These are phyloP conservation scores for Perccottus glenii DNA, from an alignment of 2,113 vertebrate genomes.

Conservation along the genomic window DNA sequence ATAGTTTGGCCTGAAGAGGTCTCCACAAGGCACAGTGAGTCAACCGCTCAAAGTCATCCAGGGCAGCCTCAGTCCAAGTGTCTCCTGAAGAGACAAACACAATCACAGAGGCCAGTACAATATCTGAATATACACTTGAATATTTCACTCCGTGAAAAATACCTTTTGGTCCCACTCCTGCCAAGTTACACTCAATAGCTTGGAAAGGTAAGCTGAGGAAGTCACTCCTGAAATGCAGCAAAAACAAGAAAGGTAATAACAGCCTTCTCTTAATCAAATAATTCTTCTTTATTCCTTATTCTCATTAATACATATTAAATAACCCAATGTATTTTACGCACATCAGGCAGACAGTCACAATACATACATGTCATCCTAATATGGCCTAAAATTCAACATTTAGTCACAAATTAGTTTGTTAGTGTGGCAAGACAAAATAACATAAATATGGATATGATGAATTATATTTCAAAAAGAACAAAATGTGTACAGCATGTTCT, in stretches of 20 bases:
- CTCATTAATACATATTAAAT: too few species aligned
- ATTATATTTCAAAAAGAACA: too few species aligned
- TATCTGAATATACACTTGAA: neutral
- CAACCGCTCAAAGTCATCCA: conserved; percentile 86
- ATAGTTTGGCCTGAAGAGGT: conserved; percentile 86
- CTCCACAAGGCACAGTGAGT: conserved; percentile 85
- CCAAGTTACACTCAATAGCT: conserved; percentile 91
- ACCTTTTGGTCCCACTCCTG: conserved; percentile 84
- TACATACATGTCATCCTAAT: too few species aligned
- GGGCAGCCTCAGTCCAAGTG: conserved; percentile 81
- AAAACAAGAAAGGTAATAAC: conserved; percentile 46
- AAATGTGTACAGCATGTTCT: too few species aligned
- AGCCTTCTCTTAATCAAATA: too few species aligned
- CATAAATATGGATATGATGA: too few species aligned
- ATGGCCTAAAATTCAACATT: too few species aligned
- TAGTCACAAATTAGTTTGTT: too few species aligned
- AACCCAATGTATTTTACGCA: too few species aligned
- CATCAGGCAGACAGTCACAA: too few species aligned
- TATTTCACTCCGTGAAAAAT: conserved; percentile 27
- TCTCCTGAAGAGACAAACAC: conserved; percentile 66
- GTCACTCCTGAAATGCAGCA: conserved; percentile 83
- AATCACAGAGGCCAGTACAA: neutral
- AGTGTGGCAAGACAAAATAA: too few species aligned
- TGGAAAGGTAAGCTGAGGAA: conserved; percentile 95
- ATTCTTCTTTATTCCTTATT: too few species aligned